phyloP scores from a whole-genome alignment of 2,888 invertebrate genomes.

The Torymus aiolomorphi region DNA sequence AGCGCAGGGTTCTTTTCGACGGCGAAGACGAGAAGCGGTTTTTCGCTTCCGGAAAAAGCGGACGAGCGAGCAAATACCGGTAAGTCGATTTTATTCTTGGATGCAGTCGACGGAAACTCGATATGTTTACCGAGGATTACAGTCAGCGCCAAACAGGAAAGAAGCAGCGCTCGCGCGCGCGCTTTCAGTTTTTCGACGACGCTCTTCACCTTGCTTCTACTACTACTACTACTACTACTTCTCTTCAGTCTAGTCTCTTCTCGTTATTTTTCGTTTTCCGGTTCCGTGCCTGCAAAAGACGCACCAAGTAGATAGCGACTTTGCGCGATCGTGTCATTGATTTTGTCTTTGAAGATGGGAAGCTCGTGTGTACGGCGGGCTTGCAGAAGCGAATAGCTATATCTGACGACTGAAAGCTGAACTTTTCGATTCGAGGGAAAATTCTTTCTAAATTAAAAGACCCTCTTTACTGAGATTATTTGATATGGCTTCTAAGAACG shows the following conservation, averaged over 20 bases:
- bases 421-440: conserved; percentile 10
- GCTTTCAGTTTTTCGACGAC: conserved; percentile 1
- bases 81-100: conserved; percentile 52
- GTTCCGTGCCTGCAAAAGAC: background rate
- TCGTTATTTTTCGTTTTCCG: conserved; percentile 44
- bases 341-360: conserved; percentile 5
- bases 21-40: too few relatives aligned
- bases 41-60: background rate
- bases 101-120: conserved; percentile 51
- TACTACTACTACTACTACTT: background rate
- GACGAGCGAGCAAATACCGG: conserved; percentile 40
- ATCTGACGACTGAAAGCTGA: background rate
- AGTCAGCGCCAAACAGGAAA: conserved; percentile 35
- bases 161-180: background rate
- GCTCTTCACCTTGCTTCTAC: conserved; percentile 1
- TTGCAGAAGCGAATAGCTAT: background rate
- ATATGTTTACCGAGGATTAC: conserved; percentile 52
- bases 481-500: too few relatives aligned
- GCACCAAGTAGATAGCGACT: background rate
- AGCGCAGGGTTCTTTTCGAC: too few relatives aligned
- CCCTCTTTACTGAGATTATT: background rate
- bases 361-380: background rate
- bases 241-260: background rate
- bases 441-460: background rate
- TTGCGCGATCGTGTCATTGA: conserved; percentile 2